Evolutionary conservation across 2,113 vertebrate species (phyloP).

Genomic region (Anseranas semipalmata): DNA sequence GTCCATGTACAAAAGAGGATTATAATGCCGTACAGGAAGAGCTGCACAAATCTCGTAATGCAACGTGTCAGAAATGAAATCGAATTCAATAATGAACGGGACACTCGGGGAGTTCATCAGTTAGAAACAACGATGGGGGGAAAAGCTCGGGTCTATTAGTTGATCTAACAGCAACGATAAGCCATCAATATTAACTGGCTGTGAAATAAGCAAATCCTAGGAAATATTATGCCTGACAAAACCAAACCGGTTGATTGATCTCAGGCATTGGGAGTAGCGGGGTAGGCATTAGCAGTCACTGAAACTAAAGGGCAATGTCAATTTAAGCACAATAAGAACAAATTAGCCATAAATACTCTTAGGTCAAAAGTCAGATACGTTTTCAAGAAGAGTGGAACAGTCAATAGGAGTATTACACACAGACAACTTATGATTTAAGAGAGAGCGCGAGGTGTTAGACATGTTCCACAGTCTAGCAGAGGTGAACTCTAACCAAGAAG

Average conservation of each 20-base stretch:
- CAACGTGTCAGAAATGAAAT: conserved; percentile 16
- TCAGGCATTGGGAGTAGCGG: not conserved
- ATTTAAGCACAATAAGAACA: not conserved
- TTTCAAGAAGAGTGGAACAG: not conserved
- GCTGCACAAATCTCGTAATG: conserved; percentile 33
- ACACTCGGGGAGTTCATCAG: not conserved
- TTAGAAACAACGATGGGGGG: fast-evolving
- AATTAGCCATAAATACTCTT: not conserved
- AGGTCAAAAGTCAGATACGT: not conserved
- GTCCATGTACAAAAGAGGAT: not conserved
- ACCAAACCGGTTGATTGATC: not conserved
- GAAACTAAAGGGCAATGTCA: not conserved
- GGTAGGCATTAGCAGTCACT: not conserved
- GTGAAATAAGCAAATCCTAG: not conserved
- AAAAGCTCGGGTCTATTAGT: not conserved
- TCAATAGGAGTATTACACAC: not conserved
- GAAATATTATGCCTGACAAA: not conserved
- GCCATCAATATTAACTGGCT: not conserved
- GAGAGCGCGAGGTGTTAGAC: not conserved
- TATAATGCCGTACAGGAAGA: not conserved
- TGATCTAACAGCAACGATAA: not conserved
- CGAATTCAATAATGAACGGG: not conserved
- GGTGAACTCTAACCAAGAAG: not conserved
- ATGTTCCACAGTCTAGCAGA: not conserved
- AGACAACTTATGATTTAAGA: not conserved